These are phyloP conservation scores for Chlorodrepanis virens DNA, from an alignment of 2,113 vertebrate genomes.

Conservation along the genomic window DNA sequence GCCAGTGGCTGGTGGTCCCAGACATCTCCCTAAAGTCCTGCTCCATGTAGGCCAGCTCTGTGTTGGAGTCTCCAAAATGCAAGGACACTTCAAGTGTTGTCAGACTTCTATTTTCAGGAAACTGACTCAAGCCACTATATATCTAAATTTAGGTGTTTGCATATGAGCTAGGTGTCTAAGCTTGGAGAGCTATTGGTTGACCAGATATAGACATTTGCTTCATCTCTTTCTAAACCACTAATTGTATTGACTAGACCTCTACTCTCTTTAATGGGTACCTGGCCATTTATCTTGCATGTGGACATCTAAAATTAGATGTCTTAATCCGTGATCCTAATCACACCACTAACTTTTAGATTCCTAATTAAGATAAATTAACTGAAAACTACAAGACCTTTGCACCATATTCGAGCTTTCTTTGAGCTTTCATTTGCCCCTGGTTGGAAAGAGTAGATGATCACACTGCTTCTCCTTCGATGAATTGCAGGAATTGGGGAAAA, in stretches of 20 bases:
- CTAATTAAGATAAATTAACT: constrained; percentile 16
- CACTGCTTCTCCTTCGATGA: background rate
- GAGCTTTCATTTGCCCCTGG: background rate
- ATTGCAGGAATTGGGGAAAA: background rate
- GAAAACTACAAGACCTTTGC: background rate
- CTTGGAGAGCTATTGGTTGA: constrained; percentile 3
- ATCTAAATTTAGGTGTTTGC: constrained; percentile 42
- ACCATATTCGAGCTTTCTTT: background rate
- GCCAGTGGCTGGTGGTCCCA: background rate
- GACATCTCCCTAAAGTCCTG: background rate
- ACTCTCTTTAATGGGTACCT: constrained; percentile 5
- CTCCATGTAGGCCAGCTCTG: fast-evolving
- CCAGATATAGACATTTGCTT: constrained; percentile 42
- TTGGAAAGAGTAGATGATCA: background rate
- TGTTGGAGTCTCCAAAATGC: background rate
- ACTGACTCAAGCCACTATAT: constrained; percentile 7
- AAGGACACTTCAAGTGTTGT: constrained; percentile 1
- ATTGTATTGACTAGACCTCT: constrained; percentile 45
- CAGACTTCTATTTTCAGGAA: constrained; percentile 38
- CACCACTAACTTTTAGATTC: constrained; percentile 1
- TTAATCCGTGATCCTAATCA: background rate
- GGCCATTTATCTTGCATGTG: background rate
- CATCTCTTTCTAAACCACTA: constrained; percentile 44
- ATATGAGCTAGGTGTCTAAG: background rate
- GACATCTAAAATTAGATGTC: constrained; percentile 27